Evolutionary conservation across 2,888 invertebrate species (phyloP).

Genomic region (Oligia strigilis): DNA sequence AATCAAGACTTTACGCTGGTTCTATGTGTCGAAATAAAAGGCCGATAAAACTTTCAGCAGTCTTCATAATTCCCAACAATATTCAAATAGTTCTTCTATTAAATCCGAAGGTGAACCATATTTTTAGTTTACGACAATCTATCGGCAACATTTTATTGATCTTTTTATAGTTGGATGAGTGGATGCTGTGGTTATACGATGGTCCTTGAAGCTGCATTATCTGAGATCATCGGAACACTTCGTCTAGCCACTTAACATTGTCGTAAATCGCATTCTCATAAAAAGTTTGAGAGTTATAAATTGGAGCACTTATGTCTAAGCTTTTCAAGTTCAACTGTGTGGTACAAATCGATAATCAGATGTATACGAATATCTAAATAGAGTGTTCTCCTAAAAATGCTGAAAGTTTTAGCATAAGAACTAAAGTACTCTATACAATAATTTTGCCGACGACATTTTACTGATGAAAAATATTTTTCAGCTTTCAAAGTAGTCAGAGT

Average conservation of each 20-base stretch:
- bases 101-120: conserved; percentile 56
- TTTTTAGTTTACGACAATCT: conserved; percentile 59
- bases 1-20: conserved; percentile 26
- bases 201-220: conserved; percentile 75
- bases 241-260: conserved; percentile 70
- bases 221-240: conserved; percentile 66
- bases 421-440: background rate
- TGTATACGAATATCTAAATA: too few relatives aligned
- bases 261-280: conserved; percentile 72
- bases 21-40: conserved; percentile 32
- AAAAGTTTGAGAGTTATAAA: conserved; percentile 62
- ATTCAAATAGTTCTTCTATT: conserved; percentile 36
- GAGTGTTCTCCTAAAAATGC: background rate
- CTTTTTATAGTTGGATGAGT: conserved; percentile 59
- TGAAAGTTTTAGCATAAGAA: background rate
- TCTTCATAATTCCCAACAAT: conserved; percentile 32
- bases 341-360: background rate
- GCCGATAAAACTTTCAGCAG: conserved; percentile 30
- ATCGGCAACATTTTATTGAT: conserved; percentile 45
- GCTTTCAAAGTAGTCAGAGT: background rate
- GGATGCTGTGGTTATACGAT: conserved; percentile 52
- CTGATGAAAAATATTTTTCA: conserved; percentile 1
- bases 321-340: background rate
- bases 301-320: conserved; percentile 7
- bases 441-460: background rate